Base-by-base conservation (phyloP, 2,888 invertebrate genomes). In the Muscina levida region DNA sequence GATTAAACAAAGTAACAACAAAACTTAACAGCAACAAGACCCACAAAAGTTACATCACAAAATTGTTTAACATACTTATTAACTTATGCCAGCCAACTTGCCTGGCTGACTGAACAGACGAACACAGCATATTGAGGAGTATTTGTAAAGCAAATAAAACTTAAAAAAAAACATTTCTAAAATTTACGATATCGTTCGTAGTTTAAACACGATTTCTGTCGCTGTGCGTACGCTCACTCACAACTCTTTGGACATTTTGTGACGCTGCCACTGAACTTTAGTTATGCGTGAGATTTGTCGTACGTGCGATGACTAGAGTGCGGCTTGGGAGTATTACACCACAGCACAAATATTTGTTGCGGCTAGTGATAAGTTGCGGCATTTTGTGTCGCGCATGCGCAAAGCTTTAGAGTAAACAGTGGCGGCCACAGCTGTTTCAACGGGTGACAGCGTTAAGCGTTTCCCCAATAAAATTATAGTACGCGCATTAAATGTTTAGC, bases 261-360 rank as follows among this genome's bases (percentile, higher is more conserved):
- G n/a, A n/a, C 15, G 59, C 59, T 59, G 59, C 59, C 59, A 59
- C 59, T 59, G 59, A 59, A 59, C 59, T 59, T 59, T 37, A 39
- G 59, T 37, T 59, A 48, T 48, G 48, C 48, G 8, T 19, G 48
- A 19, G 5, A 48, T 48, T 48, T 48, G 48, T 48, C 19, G 48
- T n/a, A 48, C 17, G 4, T 37, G 15, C 46, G 48, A 17, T 22
- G 48, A 48, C 48, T 17, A 19, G 19, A 48, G 10, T 19, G 48
- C 48, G 48, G 48, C 19, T 48, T 1, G 8, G 48, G 15, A 17
- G 17, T 48, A 48, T 48, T 48, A 48, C 48, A 19, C 48, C 48
- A 48, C 19, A 19, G 8, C 48, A 48, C 19, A 48, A 19, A 48
- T 48, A 19, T 48, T 17, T 48, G 5, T n/a, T n/a, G n/a, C n/a